These are phyloP conservation scores for Raja brachyura DNA, from an alignment of 2,113 vertebrate genomes.

Conservation along the genomic window DNA sequence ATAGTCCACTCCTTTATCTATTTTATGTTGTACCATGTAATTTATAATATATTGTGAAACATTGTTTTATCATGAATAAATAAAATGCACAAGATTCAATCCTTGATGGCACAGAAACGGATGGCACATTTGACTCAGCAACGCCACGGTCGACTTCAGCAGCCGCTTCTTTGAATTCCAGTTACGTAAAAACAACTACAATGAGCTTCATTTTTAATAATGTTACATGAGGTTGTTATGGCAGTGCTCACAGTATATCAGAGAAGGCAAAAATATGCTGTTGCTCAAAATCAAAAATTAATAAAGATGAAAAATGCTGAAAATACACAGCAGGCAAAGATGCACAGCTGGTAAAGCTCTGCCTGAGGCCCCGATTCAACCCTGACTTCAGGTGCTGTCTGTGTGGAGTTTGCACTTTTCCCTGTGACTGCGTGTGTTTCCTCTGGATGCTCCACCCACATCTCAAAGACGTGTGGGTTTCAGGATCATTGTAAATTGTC, in stretches of 20 bases:
- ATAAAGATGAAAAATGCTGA: no score
- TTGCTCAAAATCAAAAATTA: no score
- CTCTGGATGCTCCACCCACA: no score
- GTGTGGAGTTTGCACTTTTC: no score
- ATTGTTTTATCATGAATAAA: background rate
- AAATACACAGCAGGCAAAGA: no score
- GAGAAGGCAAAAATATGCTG: background rate
- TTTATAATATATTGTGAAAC: background rate
- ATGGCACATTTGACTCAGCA: background rate
- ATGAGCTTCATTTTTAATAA: background rate
- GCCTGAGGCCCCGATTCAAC: no score
- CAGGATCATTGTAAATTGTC: no score
- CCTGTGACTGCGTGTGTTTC: no score
- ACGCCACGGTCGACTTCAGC: background rate
- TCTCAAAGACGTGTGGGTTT: no score
- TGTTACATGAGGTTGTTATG: background rate
- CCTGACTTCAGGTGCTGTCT: no score
- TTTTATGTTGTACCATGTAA: background rate
- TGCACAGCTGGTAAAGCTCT: no score
- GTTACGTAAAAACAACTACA: background rate
- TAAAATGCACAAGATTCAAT: background rate
- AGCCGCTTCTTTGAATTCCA: background rate
- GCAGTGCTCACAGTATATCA: background rate
- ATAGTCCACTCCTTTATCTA: background rate
- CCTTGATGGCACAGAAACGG: background rate